phyloP scores from a whole-genome alignment of 2,797 vertebrate genomes.

The Garrulus glandarius region DNA sequence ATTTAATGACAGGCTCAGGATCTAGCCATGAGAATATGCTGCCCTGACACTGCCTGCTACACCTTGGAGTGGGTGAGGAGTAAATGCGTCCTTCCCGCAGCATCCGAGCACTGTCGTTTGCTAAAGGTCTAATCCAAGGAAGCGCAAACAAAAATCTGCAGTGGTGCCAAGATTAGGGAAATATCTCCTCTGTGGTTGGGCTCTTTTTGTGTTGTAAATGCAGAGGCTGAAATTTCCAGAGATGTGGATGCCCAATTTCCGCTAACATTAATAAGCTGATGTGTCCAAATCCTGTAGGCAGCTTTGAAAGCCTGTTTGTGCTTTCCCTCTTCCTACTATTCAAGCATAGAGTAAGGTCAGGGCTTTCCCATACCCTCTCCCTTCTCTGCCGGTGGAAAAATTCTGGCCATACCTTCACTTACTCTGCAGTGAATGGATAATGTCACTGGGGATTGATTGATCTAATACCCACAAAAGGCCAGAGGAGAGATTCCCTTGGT shows the following conservation, averaged over 20 bases:
- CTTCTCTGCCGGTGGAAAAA: slow-evolving; percentile 69
- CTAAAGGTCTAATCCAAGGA: slow-evolving; percentile 65
- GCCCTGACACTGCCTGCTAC: slow-evolving; percentile 9
- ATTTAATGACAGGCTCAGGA: slow-evolving; percentile 41
- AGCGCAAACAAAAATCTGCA: slow-evolving; percentile 59
- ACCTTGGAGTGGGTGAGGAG: background rate
- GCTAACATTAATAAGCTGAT: slow-evolving; percentile 71
- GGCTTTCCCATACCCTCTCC: slow-evolving; percentile 70
- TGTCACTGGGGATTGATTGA: slow-evolving; percentile 71
- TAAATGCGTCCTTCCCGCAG: background rate
- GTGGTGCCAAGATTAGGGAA: slow-evolving; percentile 65
- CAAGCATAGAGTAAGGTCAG: slow-evolving; percentile 69
- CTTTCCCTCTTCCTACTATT: slow-evolving; percentile 71
- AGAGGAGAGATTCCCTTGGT: slow-evolving; percentile 70
- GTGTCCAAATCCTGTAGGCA: slow-evolving; percentile 72
- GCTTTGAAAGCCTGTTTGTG: slow-evolving; percentile 71
- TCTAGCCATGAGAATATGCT: slow-evolving; percentile 33
- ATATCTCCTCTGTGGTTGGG: slow-evolving; percentile 60
- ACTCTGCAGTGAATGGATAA: slow-evolving; percentile 68
- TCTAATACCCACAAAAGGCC: slow-evolving; percentile 70
- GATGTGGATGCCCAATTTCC: slow-evolving; percentile 71
- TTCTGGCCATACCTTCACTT: slow-evolving; percentile 71
- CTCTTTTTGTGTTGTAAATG: slow-evolving; percentile 69
- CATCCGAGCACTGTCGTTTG: background rate
- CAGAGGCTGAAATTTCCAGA: slow-evolving; percentile 69